phyloP scores from a whole-genome alignment of 2,113 vertebrate species.

The Stigmatopora nigra region DNA sequence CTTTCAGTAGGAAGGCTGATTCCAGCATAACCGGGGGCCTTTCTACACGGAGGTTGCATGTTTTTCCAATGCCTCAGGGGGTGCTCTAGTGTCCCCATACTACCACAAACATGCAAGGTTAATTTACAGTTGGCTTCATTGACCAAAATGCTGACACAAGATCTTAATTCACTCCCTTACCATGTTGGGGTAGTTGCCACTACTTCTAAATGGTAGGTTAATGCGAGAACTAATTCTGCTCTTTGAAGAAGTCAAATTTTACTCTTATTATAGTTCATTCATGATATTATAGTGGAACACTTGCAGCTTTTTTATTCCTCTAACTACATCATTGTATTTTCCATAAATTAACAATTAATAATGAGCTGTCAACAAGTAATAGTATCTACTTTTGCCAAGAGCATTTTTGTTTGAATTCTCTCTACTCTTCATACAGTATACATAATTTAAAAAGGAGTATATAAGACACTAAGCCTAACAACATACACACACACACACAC shows the following conservation, averaged over 20 bases:
- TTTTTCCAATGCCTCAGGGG: neutral
- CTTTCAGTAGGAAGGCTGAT: neutral
- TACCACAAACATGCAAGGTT: neutral
- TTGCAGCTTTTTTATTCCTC: neutral
- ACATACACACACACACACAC: constrained; percentile 7
- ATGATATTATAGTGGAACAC: neutral
- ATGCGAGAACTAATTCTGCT: neutral
- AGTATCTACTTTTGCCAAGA: too few relatives aligned
- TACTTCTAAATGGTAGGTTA: neutral
- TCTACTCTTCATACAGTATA: neutral
- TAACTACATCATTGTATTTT: too few relatives aligned
- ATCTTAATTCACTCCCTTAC: neutral
- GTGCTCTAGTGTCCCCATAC: neutral
- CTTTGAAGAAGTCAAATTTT: constrained; percentile 10
- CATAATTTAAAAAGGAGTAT: neutral
- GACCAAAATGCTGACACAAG: constrained; percentile 7
- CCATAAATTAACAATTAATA: too few relatives aligned
- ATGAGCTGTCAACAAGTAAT: too few relatives aligned
- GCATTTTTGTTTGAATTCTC: too few relatives aligned
- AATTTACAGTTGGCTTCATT: constrained; percentile 4
- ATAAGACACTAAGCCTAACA: constrained; percentile 19
- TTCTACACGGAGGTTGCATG: neutral
- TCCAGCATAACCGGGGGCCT: neutral
- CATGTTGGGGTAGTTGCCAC: neutral
- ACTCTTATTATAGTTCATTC: neutral